Base-by-base conservation (phyloP, 2,113 vertebrate species). In the Formicarius rufipectus region DNA sequence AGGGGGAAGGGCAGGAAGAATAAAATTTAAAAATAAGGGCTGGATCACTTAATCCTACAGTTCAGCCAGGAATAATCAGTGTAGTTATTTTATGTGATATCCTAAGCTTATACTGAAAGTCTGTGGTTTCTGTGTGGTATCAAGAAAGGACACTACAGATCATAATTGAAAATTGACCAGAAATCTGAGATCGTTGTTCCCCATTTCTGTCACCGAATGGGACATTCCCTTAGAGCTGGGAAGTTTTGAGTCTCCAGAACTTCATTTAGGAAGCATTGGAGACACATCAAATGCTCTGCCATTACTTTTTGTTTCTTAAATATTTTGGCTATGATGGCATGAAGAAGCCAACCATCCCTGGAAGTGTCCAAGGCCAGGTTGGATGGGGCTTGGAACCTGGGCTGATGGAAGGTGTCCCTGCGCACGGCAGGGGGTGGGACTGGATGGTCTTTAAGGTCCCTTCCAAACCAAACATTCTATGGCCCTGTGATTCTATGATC, bases 51-150 rank as follows among this genome's bases (percentile, higher is more conserved):
- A 16, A 33, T 35, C 72, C 64, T 74, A 4, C 45, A 49, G 47
- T 49, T 90, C 75, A 90, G 13, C 37, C 21, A 76, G 58, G 53
- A 83, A 79, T 90, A 93, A 88, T 92, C 62, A 96, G 18, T 80
- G 64, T 45, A 21, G n/a, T 66, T 79, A 90, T 77, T 90, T 85
- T 85, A 31, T 45, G 33, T 49, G 16, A 44, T 62, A 89, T 68
- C 71, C 62, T 87, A 47, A 73, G 40, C 69, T 49, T 90, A 87
- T 64, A 40, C 44, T 80, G 56, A 90, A 88, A 50, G 15, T 47
- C 10, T 4, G 1, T 39, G 58, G 82, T 66, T 66, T 94, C 78
- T 60, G 5, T 60, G 66, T 58, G 53, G 12, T 58, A 56, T 23
- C 42, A 78, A 50, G 44, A 64, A 87, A 94, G 66, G 89, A 67